Percentiles rank a stretch among this genome's conserved stretches.
phyloP scores from a whole-genome alignment of 2,888 invertebrate species.

The Celastrina argiolus region DNA sequence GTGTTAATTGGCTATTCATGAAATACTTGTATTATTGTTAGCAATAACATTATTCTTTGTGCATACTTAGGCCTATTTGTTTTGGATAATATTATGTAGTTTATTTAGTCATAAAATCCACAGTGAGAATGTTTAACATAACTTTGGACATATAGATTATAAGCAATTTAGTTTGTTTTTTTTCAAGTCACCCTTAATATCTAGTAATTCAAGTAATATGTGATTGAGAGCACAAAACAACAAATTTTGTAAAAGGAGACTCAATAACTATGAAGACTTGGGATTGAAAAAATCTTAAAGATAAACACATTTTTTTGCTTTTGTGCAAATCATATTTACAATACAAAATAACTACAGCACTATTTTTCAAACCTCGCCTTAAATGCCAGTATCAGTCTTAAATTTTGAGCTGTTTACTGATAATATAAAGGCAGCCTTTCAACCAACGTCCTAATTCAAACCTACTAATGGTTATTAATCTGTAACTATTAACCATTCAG shows the following conservation, averaged over 20 bases:
- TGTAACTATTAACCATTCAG: background rate
- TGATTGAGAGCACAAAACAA: background rate
- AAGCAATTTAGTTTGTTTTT: background rate
- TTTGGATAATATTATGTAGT: background rate
- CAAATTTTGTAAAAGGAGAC: background rate
- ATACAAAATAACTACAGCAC: background rate
- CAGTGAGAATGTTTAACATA: background rate
- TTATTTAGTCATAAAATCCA: background rate
- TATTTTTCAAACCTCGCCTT: background rate
- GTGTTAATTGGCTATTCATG: conserved; percentile 14
- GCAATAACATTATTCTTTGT: conserved; percentile 9
- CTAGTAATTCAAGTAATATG: background rate
- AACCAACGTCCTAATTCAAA: background rate
- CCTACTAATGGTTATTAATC: background rate
- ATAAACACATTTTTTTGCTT: background rate
- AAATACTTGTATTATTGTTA: conserved; percentile 30
- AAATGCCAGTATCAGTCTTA: background rate
- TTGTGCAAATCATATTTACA: background rate
- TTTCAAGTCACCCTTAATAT: background rate
- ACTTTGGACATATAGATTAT: background rate
- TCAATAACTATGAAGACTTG: background rate
- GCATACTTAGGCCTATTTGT: conserved; percentile 12
- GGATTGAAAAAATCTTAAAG: background rate
- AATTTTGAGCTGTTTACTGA: background rate
- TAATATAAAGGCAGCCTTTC: background rate